phyloP scores from a whole-genome alignment of 2,113 vertebrate genomes.

The Saguinus midas region DNA sequence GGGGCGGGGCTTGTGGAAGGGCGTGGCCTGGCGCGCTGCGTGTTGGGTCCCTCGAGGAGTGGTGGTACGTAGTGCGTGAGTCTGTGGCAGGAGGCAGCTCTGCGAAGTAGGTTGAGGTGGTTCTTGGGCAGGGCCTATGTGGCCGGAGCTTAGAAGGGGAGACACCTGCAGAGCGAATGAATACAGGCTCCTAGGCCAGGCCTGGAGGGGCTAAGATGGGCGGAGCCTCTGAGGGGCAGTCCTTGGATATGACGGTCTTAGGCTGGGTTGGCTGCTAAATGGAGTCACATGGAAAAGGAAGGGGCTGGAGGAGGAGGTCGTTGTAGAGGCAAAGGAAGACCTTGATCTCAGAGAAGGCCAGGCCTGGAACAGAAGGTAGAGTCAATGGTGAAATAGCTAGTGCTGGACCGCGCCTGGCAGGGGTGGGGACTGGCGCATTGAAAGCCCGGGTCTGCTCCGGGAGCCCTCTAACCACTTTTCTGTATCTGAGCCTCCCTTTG shows the following conservation, averaged over 20 bases:
- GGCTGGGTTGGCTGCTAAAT: neutral
- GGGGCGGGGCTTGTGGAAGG: neutral
- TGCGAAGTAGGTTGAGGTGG: neutral
- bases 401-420: neutral
- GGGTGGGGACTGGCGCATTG: neutral
- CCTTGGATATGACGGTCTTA: neutral
- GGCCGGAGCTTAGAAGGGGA: neutral
- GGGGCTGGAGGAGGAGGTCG: neutral
- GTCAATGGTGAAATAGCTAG: neutral
- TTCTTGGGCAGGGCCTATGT: no score
- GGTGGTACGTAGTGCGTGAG: neutral
- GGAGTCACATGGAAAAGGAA: neutral
- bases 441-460: neutral
- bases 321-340: neutral
- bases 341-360: neutral
- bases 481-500: neutral
- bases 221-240: neutral
- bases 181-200: neutral
- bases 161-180: neutral
- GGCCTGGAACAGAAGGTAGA: neutral
- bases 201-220: neutral
- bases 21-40: no score
- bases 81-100: neutral
- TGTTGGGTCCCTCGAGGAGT: accelerated
- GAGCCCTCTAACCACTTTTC: neutral